These are phyloP conservation scores for Thamnophis elegans DNA, from an alignment of 2,797 vertebrate species.

Conservation along the genomic window DNA sequence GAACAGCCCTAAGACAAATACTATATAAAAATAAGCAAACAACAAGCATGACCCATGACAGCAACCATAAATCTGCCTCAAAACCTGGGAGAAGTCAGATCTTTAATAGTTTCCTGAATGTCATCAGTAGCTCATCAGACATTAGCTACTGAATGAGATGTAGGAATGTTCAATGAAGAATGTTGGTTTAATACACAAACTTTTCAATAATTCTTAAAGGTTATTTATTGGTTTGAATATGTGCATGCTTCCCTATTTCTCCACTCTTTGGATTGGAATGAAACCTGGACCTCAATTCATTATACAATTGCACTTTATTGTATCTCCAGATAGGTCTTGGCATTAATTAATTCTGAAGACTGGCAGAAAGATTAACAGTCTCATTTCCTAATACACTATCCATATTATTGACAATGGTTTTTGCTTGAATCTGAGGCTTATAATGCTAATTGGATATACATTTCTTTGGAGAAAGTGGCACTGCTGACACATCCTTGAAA, in stretches of 20 bases:
- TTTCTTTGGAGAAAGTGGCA: not conserved
- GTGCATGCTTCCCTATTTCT: not conserved
- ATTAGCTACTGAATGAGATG: not conserved
- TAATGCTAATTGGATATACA: constrained; percentile 1
- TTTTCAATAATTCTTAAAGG: constrained; percentile 7
- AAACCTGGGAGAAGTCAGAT: not conserved
- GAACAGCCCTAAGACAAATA: not conserved
- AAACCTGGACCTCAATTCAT: not conserved
- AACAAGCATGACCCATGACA: not conserved
- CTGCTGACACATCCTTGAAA: constrained; percentile 6
- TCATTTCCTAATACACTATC: constrained; percentile 9
- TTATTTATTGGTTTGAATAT: constrained; percentile 4
- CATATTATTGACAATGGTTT: not conserved
- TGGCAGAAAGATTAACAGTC: constrained; percentile 18
- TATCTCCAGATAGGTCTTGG: not conserved
- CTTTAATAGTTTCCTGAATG: not conserved
- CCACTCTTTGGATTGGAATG: not conserved
- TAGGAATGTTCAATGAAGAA: constrained; percentile 1
- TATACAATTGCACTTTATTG: not conserved
- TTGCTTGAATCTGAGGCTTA: not conserved
- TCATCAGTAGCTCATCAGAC: not conserved
- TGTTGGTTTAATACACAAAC: constrained; percentile 6
- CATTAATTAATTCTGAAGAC: constrained; percentile 14
- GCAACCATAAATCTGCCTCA: not conserved
- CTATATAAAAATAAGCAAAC: not conserved